Evolutionary conservation across 2,113 vertebrate species (phyloP).

Genomic region (Pristiophorus japonicus): DNA sequence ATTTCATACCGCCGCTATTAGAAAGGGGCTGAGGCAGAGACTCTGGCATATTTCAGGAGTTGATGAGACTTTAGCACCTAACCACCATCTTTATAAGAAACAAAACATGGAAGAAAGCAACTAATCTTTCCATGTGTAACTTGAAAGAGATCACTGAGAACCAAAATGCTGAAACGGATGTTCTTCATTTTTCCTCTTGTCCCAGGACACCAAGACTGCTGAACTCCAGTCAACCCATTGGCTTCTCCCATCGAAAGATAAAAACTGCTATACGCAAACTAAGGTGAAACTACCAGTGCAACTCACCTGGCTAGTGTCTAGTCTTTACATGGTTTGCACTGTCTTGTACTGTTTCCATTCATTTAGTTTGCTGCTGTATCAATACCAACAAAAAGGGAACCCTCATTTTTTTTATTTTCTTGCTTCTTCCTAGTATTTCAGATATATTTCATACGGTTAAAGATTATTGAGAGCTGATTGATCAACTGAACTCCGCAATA

Average conservation of each 20-base stretch:
- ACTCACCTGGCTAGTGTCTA: too few relatives aligned
- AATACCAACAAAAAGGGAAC: background rate
- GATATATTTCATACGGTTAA: background rate
- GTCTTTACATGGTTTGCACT: background rate
- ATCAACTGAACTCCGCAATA: background rate
- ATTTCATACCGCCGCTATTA: background rate
- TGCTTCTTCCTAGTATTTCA: background rate
- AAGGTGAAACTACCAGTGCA: background rate
- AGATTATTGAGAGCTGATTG: background rate
- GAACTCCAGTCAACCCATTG: background rate
- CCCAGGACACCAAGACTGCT: background rate
- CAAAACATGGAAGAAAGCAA: background rate
- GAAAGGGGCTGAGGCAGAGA: background rate
- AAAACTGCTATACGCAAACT: background rate
- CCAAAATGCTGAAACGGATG: background rate
- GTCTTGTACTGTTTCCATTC: background rate
- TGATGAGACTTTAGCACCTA: background rate
- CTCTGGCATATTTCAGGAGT: background rate
- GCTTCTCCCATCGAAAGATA: conserved; percentile 8
- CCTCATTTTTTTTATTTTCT: background rate
- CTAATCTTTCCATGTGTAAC: background rate
- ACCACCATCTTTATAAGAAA: background rate
- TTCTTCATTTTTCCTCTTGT: background rate
- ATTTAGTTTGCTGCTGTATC: background rate
- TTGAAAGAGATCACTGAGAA: background rate